phyloP scores from a whole-genome alignment of 2,888 invertebrate species.

The Subacronicta megacephala region DNA sequence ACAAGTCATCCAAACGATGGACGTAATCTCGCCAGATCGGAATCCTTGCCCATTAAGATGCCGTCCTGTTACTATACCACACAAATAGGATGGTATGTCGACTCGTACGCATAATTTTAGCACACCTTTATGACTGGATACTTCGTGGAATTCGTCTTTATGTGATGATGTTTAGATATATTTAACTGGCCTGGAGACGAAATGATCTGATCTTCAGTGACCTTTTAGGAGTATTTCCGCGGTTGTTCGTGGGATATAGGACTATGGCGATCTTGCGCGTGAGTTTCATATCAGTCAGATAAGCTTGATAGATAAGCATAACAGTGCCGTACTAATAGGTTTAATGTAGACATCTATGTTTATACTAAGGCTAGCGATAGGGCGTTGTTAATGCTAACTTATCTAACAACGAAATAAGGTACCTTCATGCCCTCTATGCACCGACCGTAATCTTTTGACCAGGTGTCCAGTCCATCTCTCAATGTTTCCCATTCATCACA shows the following conservation, averaged over 20 bases:
- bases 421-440: too few species aligned
- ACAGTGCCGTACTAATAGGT: neutral
- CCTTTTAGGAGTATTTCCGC: conserved; percentile 19
- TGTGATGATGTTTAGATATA: conserved; percentile 44
- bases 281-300: conserved; percentile 15
- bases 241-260: conserved; percentile 8
- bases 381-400: too few species aligned
- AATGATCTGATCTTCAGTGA: conserved; percentile 33
- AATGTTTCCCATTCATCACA: too few species aligned
- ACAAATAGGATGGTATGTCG: conserved; percentile 9
- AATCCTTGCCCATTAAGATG: conserved; percentile 73
- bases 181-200: conserved; percentile 23
- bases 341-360: neutral
- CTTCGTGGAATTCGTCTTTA: conserved; percentile 47
- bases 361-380: too few species aligned
- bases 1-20: conserved; percentile 38
- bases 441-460: too few species aligned
- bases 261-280: neutral
- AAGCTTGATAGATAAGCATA: neutral
- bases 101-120: conserved; percentile 71
- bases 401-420: too few species aligned
- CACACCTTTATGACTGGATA: conserved; percentile 60
- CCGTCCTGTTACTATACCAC: conserved; percentile 51
- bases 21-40: conserved; percentile 52
- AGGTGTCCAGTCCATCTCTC: too few species aligned